phyloP scores from a whole-genome alignment of 2,797 vertebrate genomes.

The Poeciliopsis turneri region DNA sequence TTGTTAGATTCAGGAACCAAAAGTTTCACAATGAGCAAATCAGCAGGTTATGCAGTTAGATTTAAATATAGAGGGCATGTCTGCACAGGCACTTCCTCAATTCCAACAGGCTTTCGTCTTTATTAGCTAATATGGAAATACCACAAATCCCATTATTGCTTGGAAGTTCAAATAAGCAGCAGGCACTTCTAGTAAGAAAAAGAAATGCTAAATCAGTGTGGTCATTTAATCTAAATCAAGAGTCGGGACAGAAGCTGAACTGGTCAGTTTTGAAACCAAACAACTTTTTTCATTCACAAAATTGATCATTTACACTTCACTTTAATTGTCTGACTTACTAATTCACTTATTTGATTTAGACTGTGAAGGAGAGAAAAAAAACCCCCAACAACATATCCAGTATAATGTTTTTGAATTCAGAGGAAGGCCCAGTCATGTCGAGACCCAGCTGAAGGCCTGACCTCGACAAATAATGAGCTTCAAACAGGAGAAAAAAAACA shows the following conservation, averaged over 20 bases:
- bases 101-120: slow-evolving; percentile 1
- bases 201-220: not conserved
- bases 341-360: not conserved
- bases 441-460: not conserved
- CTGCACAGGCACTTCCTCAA: not conserved
- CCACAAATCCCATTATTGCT: slow-evolving; percentile 4
- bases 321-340: not conserved
- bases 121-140: not conserved
- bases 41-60: not conserved
- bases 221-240: not conserved
- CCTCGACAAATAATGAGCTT: not conserved
- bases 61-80: not conserved
- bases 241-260: slow-evolving; percentile 3
- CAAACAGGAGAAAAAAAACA: not conserved
- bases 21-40: slow-evolving; percentile 1
- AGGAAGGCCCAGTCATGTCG: not conserved
- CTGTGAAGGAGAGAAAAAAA: not conserved
- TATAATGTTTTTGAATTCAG: slow-evolving; percentile 2
- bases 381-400: not conserved
- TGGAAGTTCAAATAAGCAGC: not conserved
- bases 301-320: not conserved
- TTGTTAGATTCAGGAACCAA: not conserved
- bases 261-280: not conserved
- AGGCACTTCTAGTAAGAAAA: not conserved
- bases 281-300: slow-evolving; percentile 21